A percentile compares a stretch with the other conserved stretches of the same genome.
phyloP scores from a whole-genome alignment of 2,888 invertebrate species.

The Phyllotreta cruciferae region DNA sequence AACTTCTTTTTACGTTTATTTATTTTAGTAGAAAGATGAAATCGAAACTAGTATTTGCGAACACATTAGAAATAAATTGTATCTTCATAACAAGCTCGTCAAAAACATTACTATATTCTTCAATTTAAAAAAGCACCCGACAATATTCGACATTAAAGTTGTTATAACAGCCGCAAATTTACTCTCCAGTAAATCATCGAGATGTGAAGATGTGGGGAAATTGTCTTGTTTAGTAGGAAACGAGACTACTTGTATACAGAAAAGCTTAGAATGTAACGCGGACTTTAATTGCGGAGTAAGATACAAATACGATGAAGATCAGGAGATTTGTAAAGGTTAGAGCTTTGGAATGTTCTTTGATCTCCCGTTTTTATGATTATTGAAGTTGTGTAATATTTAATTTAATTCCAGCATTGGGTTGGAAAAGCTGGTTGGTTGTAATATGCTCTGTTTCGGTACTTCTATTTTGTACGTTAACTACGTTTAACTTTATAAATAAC shows the following conservation, averaged over 20 bases:
- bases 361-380: too few relatives aligned
- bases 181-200: neutral
- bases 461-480: neutral
- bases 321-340: constrained; percentile 15
- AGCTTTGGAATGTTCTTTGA: neutral
- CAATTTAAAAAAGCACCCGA: neutral
- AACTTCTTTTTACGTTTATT: constrained; percentile 6
- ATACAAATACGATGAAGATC: constrained; percentile 11
- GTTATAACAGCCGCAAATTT: constrained; percentile 6
- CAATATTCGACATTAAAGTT: neutral
- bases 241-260: constrained; percentile 1
- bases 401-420: constrained; percentile 2
- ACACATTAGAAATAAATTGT: neutral
- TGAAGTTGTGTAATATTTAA: neutral
- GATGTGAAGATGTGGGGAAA: constrained; percentile 15
- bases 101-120: constrained; percentile 5
- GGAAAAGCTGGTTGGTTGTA: constrained; percentile 7
- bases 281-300: constrained; percentile 12
- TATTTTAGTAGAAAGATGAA: constrained; percentile 15
- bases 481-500: neutral
- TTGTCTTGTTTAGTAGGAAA: neutral
- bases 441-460: neutral
- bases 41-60: constrained; percentile 1
- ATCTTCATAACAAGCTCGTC: neutral
- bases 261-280: constrained; percentile 16